Conservation (phyloP, 2,797 vertebrate genomes). For the Xenentodon cancila region DNA sequence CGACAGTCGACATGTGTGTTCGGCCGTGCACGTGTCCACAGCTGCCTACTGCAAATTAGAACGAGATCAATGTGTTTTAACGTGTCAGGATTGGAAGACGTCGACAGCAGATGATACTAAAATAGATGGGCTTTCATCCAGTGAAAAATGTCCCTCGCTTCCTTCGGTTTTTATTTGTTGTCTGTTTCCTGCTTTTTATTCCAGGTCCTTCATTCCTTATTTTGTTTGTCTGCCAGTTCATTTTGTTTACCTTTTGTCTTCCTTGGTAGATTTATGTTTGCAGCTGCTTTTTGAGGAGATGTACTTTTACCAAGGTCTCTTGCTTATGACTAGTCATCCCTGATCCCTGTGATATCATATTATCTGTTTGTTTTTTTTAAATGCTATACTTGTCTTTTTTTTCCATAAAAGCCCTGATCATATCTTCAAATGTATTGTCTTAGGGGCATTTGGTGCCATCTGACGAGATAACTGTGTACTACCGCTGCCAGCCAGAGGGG, state of each 20-base stretch:
- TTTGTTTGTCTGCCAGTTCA: conserved; percentile 10
- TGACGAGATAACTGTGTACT: conserved; percentile 93
- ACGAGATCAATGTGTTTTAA: conserved; percentile 75
- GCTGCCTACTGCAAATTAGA: conserved; percentile 61
- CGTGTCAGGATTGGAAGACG: conserved; percentile 73
- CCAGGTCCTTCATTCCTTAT: conserved; percentile 2
- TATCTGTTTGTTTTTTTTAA: too few species aligned
- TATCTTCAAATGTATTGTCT: conserved; percentile 1
- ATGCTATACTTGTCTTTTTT: too few species aligned
- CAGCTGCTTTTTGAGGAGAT: conserved; percentile 20
- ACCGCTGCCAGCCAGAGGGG: conserved; percentile 84
- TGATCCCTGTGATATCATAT: background rate
- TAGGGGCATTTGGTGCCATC: conserved; percentile 95
- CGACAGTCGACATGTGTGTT: conserved; percentile 17
- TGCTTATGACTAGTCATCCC: background rate
- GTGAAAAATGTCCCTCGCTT: conserved; percentile 27
- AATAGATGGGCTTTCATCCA: conserved; percentile 58
- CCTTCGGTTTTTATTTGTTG: conserved; percentile 44
- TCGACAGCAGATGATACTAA: conserved; percentile 39
- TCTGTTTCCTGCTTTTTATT: conserved; percentile 48
- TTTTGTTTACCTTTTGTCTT: conserved; percentile 16
- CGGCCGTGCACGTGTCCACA: conserved; percentile 21
- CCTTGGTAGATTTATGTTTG: conserved; percentile 12
- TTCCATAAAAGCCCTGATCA: too few species aligned
- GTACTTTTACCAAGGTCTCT: conserved; percentile 3